These are phyloP conservation scores for Cosmopolites sordidus DNA, from an alignment of 2,888 invertebrate genomes.

Conservation along the genomic window DNA sequence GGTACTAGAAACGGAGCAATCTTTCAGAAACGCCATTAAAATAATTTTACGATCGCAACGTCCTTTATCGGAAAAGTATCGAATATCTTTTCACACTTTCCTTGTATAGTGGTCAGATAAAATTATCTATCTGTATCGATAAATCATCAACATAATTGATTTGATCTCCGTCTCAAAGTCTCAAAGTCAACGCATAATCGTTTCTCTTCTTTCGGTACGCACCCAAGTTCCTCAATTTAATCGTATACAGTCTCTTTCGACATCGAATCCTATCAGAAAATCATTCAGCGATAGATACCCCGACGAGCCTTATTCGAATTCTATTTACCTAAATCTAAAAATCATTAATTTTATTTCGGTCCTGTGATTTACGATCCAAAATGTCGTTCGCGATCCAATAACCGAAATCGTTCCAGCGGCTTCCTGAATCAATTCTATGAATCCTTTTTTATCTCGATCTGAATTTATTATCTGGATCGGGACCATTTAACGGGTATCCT, in stretches of 20 bases:
- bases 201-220: not conserved
- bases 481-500: too few species aligned
- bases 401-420: constrained; percentile 18
- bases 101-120: too few species aligned
- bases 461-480: too few species aligned
- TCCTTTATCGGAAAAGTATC: too few species aligned
- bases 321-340: constrained; percentile 19
- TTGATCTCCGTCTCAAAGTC: too few species aligned
- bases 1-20: too few species aligned
- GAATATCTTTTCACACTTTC: too few species aligned
- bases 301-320: constrained; percentile 5
- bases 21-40: too few species aligned
- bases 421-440: constrained; percentile 2
- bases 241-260: not conserved
- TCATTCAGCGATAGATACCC: too few species aligned
- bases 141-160: not conserved
- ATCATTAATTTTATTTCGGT: constrained; percentile 18
- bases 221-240: not conserved
- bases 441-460: too few species aligned
- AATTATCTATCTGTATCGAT: not conserved
- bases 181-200: not conserved
- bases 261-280: too few species aligned
- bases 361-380: constrained; percentile 19
- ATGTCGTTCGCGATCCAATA: constrained; percentile 22
- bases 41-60: too few species aligned